A percentile compares a stretch with the other conserved stretches of the same genome.
These are phyloP conservation scores for Lycopodina hypogea DNA, from an alignment of 37 sponge, comb jelly and placozoan genomes.

Conservation along the genomic window DNA sequence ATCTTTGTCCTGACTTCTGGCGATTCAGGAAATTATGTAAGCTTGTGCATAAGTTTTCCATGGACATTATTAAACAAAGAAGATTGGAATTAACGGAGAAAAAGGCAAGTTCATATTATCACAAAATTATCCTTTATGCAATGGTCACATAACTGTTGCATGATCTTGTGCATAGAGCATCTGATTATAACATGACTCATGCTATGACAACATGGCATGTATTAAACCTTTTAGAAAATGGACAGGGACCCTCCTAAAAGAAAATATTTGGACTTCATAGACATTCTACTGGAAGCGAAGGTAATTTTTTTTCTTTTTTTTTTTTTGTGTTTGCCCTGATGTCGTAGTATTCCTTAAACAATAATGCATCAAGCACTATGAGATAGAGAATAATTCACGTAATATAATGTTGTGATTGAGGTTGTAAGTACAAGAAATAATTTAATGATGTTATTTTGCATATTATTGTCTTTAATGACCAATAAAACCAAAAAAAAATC, in stretches of 20 bases:
- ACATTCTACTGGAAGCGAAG: constrained; percentile 73
- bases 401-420: no score
- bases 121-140: constrained; percentile 43
- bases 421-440: no score
- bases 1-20: constrained; percentile 37
- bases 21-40: constrained; percentile 36
- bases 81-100: constrained; percentile 34
- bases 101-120: constrained; percentile 22
- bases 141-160: constrained; percentile 15
- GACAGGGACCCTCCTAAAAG: constrained; percentile 22
- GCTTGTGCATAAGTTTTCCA: constrained; percentile 70
- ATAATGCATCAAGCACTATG: no score
- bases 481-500: no score
- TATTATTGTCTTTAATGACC: no score
- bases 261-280: constrained; percentile 74
- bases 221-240: background rate
- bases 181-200: background rate
- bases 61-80: constrained; percentile 61
- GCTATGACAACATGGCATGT: background rate
- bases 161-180: no score
- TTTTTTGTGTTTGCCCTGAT: no score
- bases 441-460: no score
- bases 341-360: no score
- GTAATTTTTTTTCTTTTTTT: constrained; percentile 13
- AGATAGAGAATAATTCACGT: no score